These are phyloP conservation scores for Cassiopea xamachana DNA, from an alignment of 30 jellyfish, hydroid and myxozoan species.

Conservation along the genomic window DNA sequence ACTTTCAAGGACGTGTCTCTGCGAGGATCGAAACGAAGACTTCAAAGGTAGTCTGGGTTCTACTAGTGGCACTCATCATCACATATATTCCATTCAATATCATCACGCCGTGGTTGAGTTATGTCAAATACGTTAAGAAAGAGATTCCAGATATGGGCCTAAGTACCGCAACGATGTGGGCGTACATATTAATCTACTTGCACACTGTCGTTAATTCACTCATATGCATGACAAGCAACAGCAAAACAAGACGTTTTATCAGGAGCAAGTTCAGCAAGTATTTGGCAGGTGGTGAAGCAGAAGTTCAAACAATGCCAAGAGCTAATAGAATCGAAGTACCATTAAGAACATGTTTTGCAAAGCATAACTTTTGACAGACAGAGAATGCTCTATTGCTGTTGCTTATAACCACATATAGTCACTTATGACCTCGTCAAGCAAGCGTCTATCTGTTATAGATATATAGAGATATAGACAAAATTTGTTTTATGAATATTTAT, in stretches of 20 bases:
- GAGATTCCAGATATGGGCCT: constrained; percentile 8
- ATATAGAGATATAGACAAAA: no score
- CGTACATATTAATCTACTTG: constrained; percentile 20
- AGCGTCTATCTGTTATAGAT: no score
- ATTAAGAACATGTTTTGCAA: neutral
- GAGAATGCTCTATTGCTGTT: no score
- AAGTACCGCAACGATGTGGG: constrained; percentile 54
- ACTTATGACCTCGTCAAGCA: no score
- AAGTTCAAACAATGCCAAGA: neutral
- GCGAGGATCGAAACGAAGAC: constrained; percentile 31
- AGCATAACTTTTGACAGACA: neutral
- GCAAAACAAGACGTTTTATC: constrained; percentile 10
- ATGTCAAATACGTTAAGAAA: constrained; percentile 7
- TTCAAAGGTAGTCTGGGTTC: constrained; percentile 29
- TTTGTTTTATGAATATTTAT: no score
- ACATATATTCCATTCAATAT: constrained; percentile 48
- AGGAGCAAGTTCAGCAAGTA: neutral
- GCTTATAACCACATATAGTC: no score
- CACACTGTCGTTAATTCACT: constrained; percentile 25
- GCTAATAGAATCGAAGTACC: neutral
- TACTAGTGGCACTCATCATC: constrained; percentile 16
- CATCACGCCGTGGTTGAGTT: constrained; percentile 28
- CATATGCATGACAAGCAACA: constrained; percentile 31
- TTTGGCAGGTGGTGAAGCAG: neutral
- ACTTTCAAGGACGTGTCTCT: constrained; percentile 13